Conservation (phyloP, 2,113 vertebrate genomes). For the Amphiprion ocellaris region DNA sequence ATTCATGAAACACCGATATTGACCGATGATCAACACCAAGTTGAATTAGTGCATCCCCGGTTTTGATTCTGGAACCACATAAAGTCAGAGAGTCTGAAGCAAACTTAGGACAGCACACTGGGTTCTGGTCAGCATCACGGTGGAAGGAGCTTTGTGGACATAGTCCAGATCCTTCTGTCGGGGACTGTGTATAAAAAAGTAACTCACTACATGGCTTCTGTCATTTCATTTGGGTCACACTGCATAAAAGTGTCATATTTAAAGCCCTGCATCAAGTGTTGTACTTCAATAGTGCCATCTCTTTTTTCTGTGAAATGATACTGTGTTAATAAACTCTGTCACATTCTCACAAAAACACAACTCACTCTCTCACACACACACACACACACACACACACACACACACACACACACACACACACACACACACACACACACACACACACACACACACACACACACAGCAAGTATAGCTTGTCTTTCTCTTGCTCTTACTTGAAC, state of each 20-base stretch:
- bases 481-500: conserved; percentile 25
- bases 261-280: conserved; percentile 23
- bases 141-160: no score
- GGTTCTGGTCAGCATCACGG: background rate
- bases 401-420: background rate
- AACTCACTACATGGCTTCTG: background rate
- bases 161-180: background rate
- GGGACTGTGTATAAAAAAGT: background rate
- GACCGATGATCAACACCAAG: no score
- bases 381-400: conserved; percentile 17
- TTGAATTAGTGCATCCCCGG: no score
- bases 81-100: no score
- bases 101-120: background rate
- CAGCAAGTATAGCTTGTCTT: conserved; percentile 23
- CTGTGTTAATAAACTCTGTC: conserved; percentile 34
- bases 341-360: conserved; percentile 7
- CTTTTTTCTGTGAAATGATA: conserved; percentile 15
- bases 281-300: conserved; percentile 5
- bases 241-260: background rate
- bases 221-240: conserved; percentile 11
- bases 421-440: conserved; percentile 17
- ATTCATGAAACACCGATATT: no score
- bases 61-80: no score
- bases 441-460: conserved; percentile 12
- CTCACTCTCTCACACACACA: background rate